These are phyloP conservation scores for Drosophila cardini DNA, from an alignment of 1,140 invertebrate genomes.

Conservation along the genomic window DNA sequence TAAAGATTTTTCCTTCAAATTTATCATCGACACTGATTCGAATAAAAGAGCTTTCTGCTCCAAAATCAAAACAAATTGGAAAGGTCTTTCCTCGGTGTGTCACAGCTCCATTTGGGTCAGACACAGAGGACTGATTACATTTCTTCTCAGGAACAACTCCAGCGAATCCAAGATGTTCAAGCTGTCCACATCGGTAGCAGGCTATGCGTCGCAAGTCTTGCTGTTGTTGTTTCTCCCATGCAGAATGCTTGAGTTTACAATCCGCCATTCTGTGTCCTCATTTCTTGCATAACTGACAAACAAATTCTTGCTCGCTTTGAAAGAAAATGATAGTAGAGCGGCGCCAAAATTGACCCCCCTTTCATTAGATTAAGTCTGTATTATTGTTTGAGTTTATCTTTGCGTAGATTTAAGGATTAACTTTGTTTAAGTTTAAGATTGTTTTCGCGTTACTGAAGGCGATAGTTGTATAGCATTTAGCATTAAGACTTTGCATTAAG, in stretches of 20 bases:
- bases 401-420: too few species aligned
- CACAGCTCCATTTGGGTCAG: constrained; percentile 15
- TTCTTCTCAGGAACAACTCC: constrained; percentile 17
- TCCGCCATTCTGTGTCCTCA: constrained; percentile 7
- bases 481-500: too few species aligned
- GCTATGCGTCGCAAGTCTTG: too few species aligned
- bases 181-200: too few species aligned
- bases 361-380: too few species aligned
- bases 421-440: too few species aligned
- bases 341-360: too few species aligned
- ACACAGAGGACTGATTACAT: constrained; percentile 22
- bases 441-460: too few species aligned
- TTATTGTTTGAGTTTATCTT: too few species aligned
- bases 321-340: too few species aligned
- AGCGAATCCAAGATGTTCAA: constrained; percentile 31
- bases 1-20: neutral
- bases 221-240: too few species aligned
- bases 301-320: constrained; percentile 5
- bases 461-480: too few species aligned
- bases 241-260: constrained; percentile 4
- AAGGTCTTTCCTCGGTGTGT: constrained; percentile 17
- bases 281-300: constrained; percentile 13
- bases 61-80: constrained; percentile 18
- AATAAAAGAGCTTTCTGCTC: constrained; percentile 10
- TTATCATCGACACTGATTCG: neutral